These are phyloP conservation scores for Cinclus mexicanus DNA, from an alignment of 2,113 vertebrate genomes.

Conservation along the genomic window DNA sequence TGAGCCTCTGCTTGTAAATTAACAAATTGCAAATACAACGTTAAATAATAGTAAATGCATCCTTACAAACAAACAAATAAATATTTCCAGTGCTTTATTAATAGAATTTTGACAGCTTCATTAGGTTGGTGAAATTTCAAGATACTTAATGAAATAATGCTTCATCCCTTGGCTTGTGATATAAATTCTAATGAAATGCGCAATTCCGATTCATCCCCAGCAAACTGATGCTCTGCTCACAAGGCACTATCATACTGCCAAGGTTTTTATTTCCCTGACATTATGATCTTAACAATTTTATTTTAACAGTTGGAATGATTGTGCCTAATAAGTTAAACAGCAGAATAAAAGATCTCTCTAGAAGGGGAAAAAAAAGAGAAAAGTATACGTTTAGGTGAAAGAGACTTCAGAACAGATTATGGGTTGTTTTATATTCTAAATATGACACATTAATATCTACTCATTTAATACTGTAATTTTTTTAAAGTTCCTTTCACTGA, in stretches of 20 bases:
- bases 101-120: slow-evolving; percentile 59
- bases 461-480: slow-evolving; percentile 65
- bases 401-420: slow-evolving; percentile 42
- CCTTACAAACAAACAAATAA: slow-evolving; percentile 55
- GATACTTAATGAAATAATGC: slow-evolving; percentile 56
- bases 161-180: slow-evolving; percentile 26
- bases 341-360: slow-evolving; percentile 27
- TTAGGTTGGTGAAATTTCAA: slow-evolving; percentile 53
- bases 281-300: slow-evolving; percentile 43
- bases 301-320: slow-evolving; percentile 41
- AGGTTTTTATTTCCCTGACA: slow-evolving; percentile 41
- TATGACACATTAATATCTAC: slow-evolving; percentile 52
- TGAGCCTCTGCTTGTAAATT: background rate
- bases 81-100: slow-evolving; percentile 47
- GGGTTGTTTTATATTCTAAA: slow-evolving; percentile 62
- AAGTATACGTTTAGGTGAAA: slow-evolving; percentile 22
- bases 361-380: background rate
- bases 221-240: background rate
- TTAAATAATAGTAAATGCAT: slow-evolving; percentile 27
- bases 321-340: slow-evolving; percentile 39
- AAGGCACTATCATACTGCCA: slow-evolving; percentile 19
- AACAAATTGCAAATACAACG: background rate
- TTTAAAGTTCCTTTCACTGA: slow-evolving; percentile 53
- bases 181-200: slow-evolving; percentile 10
- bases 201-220: background rate